These are phyloP conservation scores for Nomada goodeniana DNA, from an alignment of 2,888 invertebrate genomes.

Conservation along the genomic window DNA sequence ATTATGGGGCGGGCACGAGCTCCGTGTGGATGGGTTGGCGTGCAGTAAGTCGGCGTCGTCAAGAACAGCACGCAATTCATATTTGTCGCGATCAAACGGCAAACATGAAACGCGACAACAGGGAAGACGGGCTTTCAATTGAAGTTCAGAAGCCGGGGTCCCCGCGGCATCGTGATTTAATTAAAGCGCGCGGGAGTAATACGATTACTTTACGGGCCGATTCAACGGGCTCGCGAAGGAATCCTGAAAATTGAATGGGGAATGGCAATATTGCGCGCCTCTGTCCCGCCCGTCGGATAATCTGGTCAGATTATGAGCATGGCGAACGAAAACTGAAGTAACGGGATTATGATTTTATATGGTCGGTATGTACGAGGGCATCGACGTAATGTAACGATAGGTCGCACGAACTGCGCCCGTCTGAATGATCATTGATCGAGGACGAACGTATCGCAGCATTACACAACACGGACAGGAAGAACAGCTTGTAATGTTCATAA, in stretches of 20 bases:
- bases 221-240: not conserved
- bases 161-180: slow-evolving; percentile 55
- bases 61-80: slow-evolving; percentile 42
- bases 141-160: slow-evolving; percentile 41
- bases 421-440: no score
- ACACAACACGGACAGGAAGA: no score
- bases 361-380: not conserved
- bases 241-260: slow-evolving; percentile 42
- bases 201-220: slow-evolving; percentile 39
- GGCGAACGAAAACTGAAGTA: not conserved
- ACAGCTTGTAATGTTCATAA: no score
- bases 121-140: slow-evolving; percentile 41
- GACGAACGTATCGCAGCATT: no score
- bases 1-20: not conserved
- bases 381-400: not conserved
- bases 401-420: not conserved
- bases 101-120: slow-evolving; percentile 26
- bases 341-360: slow-evolving; percentile 26
- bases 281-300: slow-evolving; percentile 14
- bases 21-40: not conserved
- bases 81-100: slow-evolving; percentile 56
- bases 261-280: slow-evolving; percentile 25
- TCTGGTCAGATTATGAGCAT: slow-evolving; percentile 26
- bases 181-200: slow-evolving; percentile 54
- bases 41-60: slow-evolving; percentile 12